These are phyloP conservation scores for Lynx canadensis DNA, from an alignment of 2,113 vertebrate genomes.

Conservation along the genomic window DNA sequence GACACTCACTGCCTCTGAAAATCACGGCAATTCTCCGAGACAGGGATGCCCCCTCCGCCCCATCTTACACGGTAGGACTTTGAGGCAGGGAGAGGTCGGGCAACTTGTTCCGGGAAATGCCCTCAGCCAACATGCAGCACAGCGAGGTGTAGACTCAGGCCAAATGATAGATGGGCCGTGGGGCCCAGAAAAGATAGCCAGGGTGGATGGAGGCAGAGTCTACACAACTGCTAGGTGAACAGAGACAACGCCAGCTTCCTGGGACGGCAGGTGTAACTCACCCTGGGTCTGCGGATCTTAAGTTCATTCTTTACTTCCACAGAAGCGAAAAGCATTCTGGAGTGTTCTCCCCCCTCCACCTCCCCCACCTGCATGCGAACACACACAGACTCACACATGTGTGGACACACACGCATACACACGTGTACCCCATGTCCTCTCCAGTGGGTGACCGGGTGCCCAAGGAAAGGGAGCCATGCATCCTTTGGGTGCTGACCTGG, in stretches of 20 bases:
- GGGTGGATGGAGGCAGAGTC: too few species aligned
- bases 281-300: neutral
- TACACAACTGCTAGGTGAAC: too few species aligned
- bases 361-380: too few species aligned
- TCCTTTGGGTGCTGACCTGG: neutral
- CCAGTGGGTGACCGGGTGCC: neutral
- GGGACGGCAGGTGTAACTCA: neutral
- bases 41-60: neutral
- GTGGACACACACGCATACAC: neutral
- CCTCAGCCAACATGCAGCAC: neutral
- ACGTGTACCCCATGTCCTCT: neutral
- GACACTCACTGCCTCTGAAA: rapidly evolving
- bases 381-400: too few species aligned
- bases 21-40: neutral
- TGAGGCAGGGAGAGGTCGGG: neutral
- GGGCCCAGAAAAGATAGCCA: too few species aligned
- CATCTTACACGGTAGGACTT: neutral
- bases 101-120: neutral
- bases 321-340: neutral
- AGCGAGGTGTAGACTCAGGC: neutral
- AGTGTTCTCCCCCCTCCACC: neutral
- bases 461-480: neutral
- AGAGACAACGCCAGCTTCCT: neutral
- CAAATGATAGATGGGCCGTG: too few species aligned
- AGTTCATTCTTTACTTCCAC: conserved; percentile 13